These are phyloP conservation scores for Aphidoletes aphidimyza DNA, from an alignment of 2,888 invertebrate species.

Conservation along the genomic window DNA sequence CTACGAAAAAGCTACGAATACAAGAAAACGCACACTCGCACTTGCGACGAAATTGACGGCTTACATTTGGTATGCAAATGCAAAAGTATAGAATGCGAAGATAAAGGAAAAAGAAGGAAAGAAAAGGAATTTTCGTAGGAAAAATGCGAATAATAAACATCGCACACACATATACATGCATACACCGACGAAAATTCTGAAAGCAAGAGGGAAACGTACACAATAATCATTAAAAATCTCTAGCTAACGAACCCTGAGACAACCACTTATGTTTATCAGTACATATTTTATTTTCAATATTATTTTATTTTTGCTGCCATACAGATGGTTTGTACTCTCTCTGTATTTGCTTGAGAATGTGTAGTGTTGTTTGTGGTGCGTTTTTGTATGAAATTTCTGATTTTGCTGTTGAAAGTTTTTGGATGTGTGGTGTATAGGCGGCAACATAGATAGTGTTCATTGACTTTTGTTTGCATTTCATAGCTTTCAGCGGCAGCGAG, in stretches of 20 bases:
- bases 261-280: slow-evolving; percentile 41
- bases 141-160: slow-evolving; percentile 33
- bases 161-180: neutral
- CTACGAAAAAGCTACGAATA: neutral
- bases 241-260: slow-evolving; percentile 45
- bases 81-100: slow-evolving; percentile 1
- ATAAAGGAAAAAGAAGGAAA: neutral
- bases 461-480: slow-evolving; percentile 27
- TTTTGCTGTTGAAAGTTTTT: neutral
- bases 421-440: neutral
- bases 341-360: neutral
- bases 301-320: neutral
- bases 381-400: neutral
- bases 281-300: slow-evolving; percentile 23
- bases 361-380: neutral
- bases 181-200: neutral
- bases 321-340: neutral
- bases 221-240: slow-evolving; percentile 44
- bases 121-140: neutral
- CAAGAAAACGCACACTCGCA: neutral
- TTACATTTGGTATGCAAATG: neutral
- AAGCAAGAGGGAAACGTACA: slow-evolving; percentile 18
- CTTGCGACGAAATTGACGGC: neutral
- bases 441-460: slow-evolving; percentile 7
- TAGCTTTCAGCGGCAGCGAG: neutral